Evolutionary conservation across 1,140 invertebrate genomes (phyloP), one percentile per base, ranked within the genome.

Genomic region (Panulirus ornatus): DNA sequence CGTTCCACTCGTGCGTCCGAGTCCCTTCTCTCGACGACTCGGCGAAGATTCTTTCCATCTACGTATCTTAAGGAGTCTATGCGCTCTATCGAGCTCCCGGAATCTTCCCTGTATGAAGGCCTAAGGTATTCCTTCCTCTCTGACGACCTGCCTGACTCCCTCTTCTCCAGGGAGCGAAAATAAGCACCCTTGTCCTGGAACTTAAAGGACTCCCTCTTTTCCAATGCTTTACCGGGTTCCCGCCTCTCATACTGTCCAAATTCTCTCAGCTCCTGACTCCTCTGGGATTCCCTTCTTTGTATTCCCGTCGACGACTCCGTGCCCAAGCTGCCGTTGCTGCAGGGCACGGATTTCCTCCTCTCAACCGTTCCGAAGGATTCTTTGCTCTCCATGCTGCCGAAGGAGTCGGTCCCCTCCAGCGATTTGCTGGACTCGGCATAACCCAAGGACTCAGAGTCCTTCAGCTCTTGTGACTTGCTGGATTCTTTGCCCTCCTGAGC

Each of bases 181-280:
- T 44, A 85, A 16, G 75, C 42, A 11, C 42, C 27, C 70, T 85
- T 85, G 79, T 82, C 79, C 79, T 82, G 79, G 19, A 82, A 82
- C 54, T 66, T 82, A 30, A 82, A 82, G 54, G 79, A 82, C 36
- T 63, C 51, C 34, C 36, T 82, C 79, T 82, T 82, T 14, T 82
- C 79, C 54, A 82, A 54, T 22, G 79, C 51, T 2, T 44, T 44
- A 3, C 40, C 71, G 11, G 27, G 70, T 11, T 38, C 70, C 27
- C 27, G 14, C 30, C 36, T 38, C 8, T 36, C 70, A 5, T 40
- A 22, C 44, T 40, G n/a, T 27, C 58, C 66, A 34, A 71, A 16
- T 34, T 84, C 83, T 42, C 42, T 71, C 30, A 38, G 22, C 54
- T 70, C 82, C 16, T 40, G 22, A 27, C 16, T 19, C 27, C 34